These are phyloP conservation scores for Tanypteryx hageni DNA, from an alignment of 2,888 invertebrate genomes.

Conservation along the genomic window DNA sequence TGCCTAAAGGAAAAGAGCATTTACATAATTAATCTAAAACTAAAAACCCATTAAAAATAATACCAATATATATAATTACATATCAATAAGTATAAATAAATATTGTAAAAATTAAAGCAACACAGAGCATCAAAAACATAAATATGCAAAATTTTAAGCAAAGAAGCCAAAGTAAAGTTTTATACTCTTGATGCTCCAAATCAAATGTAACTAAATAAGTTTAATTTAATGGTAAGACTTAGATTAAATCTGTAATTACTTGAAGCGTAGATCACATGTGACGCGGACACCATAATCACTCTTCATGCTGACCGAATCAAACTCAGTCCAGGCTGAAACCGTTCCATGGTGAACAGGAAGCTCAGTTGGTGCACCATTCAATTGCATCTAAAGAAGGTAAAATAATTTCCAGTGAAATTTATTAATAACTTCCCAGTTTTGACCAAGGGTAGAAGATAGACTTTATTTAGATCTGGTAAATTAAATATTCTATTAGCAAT, in stretches of 20 bases:
- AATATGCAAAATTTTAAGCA: neutral
- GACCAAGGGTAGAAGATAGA: neutral
- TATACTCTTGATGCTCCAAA: neutral
- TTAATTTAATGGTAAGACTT: neutral
- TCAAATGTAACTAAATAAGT: neutral
- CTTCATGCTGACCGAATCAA: slow-evolving; percentile 76
- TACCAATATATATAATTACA: neutral
- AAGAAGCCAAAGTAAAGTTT: neutral
- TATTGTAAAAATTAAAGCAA: neutral
- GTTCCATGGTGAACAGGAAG: slow-evolving; percentile 81
- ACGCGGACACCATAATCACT: slow-evolving; percentile 82
- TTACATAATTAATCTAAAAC: neutral
- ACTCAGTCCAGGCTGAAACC: slow-evolving; percentile 79
- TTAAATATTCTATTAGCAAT: neutral
- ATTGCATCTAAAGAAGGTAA: slow-evolving; percentile 75
- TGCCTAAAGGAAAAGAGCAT: slow-evolving; percentile 73
- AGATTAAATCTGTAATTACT: slow-evolving; percentile 34
- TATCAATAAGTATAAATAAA: neutral
- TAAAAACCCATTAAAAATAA: neutral
- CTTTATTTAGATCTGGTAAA: neutral
- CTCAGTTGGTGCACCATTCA: slow-evolving; percentile 83
- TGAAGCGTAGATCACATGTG: slow-evolving; percentile 79
- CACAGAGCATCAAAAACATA: neutral
- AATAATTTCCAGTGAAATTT: neutral
- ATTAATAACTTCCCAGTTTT: too few relatives aligned